Evolutionary conservation across 2,888 invertebrate genomes (phyloP), one percentile per base, ranked within the genome.

Genomic region (Parnassius glacialis): DNA sequence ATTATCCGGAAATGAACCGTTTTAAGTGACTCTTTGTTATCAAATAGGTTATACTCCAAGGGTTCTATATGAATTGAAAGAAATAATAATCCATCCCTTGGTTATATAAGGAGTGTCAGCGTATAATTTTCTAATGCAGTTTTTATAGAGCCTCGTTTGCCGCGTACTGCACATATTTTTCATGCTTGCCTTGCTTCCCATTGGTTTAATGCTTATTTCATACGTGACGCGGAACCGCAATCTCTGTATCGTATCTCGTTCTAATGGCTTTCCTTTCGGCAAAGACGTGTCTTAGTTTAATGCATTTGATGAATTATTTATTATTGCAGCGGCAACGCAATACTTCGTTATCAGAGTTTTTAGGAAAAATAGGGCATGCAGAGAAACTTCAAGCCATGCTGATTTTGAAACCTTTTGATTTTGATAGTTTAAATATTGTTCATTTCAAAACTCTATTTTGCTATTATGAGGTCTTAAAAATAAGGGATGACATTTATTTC

Each of bases 201-300:
- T 79, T 80, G 83, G 80, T 70, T 78, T 80, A 76, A 79, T 83
- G 81, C 81, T 85, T 86, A 87, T 87, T 83, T 84, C 80, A 82
- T 83, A 88, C 87, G 88, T 87, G 87, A 87, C 80, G 67, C 69
- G 76, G 74, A 79, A 81, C 75, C 75, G 66, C 77, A 82, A 83
- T 80, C 74, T 70, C 67, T 68, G 73, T 69, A 73, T 73, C 73
- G 75, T 78, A 76, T 81, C 72, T 76, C 74, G 72, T 74, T 75
- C 71, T 81, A 78, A 81, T 80, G 75, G 77, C 70, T 81, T 80
- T 77, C 73, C 75, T 77, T 81, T 71, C 69, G 68, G 60, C 64
- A 69, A 65, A 67, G 68, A 64, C 64, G 47, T 63, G 58, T 61
- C 48, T 59, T 51, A 51, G 58, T 58, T 62, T 60, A 57, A 66